phyloP scores from a whole-genome alignment of 2,797 vertebrate species.

The Lateolabrax maculatus region DNA sequence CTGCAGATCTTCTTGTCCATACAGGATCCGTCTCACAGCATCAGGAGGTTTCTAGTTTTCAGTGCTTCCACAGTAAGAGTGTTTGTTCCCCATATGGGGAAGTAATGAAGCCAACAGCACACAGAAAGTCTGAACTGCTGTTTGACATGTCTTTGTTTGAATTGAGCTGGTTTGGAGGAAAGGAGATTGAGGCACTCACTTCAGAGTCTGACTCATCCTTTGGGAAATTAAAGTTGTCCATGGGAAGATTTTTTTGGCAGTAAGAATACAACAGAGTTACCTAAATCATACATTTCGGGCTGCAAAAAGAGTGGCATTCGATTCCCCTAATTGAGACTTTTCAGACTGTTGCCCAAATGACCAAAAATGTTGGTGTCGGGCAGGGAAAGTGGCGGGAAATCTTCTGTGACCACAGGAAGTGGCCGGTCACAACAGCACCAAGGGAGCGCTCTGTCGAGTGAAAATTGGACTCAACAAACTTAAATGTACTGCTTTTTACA shows the following conservation, averaged over 20 bases:
- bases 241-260: constrained; percentile 3
- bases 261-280: constrained; percentile 40
- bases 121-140: constrained; percentile 56
- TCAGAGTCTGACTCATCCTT: constrained; percentile 43
- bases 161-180: constrained; percentile 42
- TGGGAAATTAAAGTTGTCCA: constrained; percentile 52
- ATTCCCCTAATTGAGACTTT: constrained; percentile 18
- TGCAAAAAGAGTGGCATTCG: constrained; percentile 6
- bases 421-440: constrained; percentile 33
- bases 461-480: constrained; percentile 29
- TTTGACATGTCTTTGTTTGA: constrained; percentile 71
- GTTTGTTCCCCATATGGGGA: constrained; percentile 73
- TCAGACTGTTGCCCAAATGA: constrained; percentile 17
- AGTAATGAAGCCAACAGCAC: constrained; percentile 48
- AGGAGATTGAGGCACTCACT: constrained; percentile 45
- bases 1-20: constrained; percentile 19
- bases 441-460: constrained; percentile 30
- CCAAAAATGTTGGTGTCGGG: constrained; percentile 27
- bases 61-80: constrained; percentile 62
- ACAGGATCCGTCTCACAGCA: constrained; percentile 35
- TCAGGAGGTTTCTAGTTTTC: constrained; percentile 40
- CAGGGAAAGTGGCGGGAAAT: constrained; percentile 44
- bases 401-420: constrained; percentile 68
- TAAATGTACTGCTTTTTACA: constrained; percentile 29
- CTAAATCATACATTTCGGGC: constrained; percentile 37